These are phyloP conservation scores for Notothenia rossii DNA, from an alignment of 2,113 vertebrate species.

Conservation along the genomic window DNA sequence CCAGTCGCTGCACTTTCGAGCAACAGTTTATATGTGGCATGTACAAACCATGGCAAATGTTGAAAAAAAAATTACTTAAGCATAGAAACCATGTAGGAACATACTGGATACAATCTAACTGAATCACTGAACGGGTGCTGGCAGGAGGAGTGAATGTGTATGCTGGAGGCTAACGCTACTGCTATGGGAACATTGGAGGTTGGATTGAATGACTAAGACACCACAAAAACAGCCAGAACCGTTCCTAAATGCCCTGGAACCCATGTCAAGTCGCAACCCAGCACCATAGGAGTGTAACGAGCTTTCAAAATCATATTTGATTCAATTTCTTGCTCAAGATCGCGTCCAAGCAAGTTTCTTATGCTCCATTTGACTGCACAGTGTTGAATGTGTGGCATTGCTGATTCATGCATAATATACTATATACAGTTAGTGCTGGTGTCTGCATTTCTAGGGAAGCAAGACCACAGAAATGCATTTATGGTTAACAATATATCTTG, in stretches of 20 bases:
- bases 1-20: constrained; percentile 49
- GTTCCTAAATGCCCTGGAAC: constrained; percentile 34
- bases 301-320: constrained; percentile 20
- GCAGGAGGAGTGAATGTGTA: constrained; percentile 28
- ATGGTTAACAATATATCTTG: neutral
- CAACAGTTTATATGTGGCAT: constrained; percentile 49
- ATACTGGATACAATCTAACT: constrained; percentile 19
- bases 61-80: constrained; percentile 9
- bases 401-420: neutral
- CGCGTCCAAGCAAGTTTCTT: constrained; percentile 21
- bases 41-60: constrained; percentile 13
- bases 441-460: neutral
- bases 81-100: constrained; percentile 4
- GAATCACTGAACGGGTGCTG: constrained; percentile 30
- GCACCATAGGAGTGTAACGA: constrained; percentile 24
- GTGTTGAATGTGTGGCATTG: neutral
- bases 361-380: neutral
- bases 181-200: constrained; percentile 38
- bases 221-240: constrained; percentile 39
- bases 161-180: constrained; percentile 39
- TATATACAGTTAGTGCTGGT: neutral
- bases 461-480: neutral
- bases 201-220: constrained; percentile 52
- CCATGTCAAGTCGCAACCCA: constrained; percentile 36
- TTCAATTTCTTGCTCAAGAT: constrained; percentile 30